Evolutionary conservation across 2,888 invertebrate genomes (phyloP), one percentile per base, ranked within the genome.

Genomic region (Barypeithes pellucidus): DNA sequence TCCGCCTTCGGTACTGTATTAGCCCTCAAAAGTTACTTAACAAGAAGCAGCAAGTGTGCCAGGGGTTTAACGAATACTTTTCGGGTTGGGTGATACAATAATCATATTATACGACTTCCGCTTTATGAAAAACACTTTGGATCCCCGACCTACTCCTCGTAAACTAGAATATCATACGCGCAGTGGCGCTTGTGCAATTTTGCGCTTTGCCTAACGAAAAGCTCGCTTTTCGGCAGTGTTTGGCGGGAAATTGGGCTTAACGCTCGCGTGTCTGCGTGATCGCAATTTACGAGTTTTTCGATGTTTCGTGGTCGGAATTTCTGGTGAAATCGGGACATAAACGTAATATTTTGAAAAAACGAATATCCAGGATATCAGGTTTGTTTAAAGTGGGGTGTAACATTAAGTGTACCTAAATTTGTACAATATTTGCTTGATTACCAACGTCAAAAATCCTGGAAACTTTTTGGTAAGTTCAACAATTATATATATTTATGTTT

Each of bases 131-230:
- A 57, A 57, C 54, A 57, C 33, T 62, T 18, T 20, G 36, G 47
- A 69, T 69, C 60, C 68, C 68, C 68, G 68, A 69, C 68, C 68
- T 69, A 69, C 39, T 69, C 68, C 50, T 47, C 14, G 50, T 45
- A 61, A 61, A 69, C 47, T 69, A 52, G 68, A 69, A 67, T 67
- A 67, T 36, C 67, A 59, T 59, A 67, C 50, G 68, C 47, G 67
- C 67, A 60, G 20, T 67, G 67, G 67, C 67, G 68, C 62, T 69
- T 69, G 68, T 69, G 68, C 68, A 60, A 69, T 61, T 61, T 61
- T 43, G 47, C 61, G 62, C 41, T 61, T 41, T 52, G 9, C 68
- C 41, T 52, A 36, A 62, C 29, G 62, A 59, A 61, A 69, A 52
- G 22, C 24, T 36, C 61, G 52, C 61, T 67, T 67, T 67, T 67